phyloP scores from a whole-genome alignment of 1,140 invertebrate species.

The Acromyrmex charruanus region DNA sequence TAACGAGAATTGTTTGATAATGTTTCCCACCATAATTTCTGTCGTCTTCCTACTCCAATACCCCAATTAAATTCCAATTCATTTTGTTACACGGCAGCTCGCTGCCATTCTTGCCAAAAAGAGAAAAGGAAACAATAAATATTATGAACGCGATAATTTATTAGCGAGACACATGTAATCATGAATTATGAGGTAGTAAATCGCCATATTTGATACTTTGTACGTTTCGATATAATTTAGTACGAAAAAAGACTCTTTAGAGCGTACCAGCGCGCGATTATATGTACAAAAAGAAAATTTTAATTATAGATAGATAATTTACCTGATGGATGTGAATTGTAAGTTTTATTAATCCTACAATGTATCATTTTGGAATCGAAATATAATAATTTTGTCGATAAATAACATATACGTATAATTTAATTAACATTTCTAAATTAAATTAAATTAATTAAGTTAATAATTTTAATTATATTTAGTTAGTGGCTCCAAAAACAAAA shows the following conservation, averaged over 20 bases:
- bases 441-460: too few relatives aligned
- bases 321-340: constrained; percentile 37
- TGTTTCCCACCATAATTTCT: constrained; percentile 80
- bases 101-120: constrained; percentile 62
- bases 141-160: constrained; percentile 43
- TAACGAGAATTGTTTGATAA: constrained; percentile 66
- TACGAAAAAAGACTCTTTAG: constrained; percentile 46
- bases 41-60: constrained; percentile 81
- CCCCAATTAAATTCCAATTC: constrained; percentile 74
- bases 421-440: constrained; percentile 30
- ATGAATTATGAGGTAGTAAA: constrained; percentile 31
- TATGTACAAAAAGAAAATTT: constrained; percentile 28
- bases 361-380: constrained; percentile 59
- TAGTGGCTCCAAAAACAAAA: too few relatives aligned
- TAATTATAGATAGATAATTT: constrained; percentile 49
- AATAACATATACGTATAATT: constrained; percentile 45
- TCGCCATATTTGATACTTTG: constrained; percentile 60
- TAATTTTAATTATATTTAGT: too few relatives aligned
- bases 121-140: constrained; percentile 17
- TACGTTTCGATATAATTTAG: constrained; percentile 65
- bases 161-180: constrained; percentile 52
- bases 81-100: constrained; percentile 68
- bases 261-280: constrained; percentile 50
- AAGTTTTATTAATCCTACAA: constrained; percentile 58
- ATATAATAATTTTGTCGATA: constrained; percentile 59